Evolutionary conservation across 2,888 invertebrate species (phyloP).

Genomic region (Hecatera dysodea): DNA sequence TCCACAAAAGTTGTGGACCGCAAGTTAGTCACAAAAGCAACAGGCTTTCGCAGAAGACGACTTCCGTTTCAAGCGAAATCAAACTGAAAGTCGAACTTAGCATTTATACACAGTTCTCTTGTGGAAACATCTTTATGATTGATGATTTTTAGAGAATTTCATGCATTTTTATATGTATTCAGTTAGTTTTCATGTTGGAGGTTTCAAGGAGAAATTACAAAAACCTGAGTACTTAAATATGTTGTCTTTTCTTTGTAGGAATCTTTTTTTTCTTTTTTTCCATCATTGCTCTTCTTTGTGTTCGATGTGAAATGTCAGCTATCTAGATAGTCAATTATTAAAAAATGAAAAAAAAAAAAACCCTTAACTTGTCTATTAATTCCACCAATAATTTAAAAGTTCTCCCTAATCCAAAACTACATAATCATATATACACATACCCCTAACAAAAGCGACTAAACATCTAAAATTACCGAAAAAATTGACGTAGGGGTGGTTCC

Average conservation of each 20-base stretch:
- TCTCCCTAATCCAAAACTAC: conserved; percentile 16
- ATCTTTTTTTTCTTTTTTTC: not conserved
- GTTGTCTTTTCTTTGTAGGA: too few species aligned
- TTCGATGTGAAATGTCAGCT: not conserved
- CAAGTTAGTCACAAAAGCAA: conserved; percentile 54
- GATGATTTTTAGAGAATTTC: conserved; percentile 10
- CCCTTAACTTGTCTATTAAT: not conserved
- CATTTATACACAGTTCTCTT: conserved; percentile 36
- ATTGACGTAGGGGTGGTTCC: conserved; percentile 74
- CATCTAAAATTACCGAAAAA: conserved; percentile 75
- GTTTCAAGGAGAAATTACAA: too few species aligned
- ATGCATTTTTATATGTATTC: too few species aligned
- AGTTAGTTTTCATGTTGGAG: not conserved
- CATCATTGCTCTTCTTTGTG: not conserved
- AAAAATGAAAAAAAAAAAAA: too few species aligned
- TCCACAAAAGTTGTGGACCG: conserved; percentile 18
- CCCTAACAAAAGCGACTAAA: conserved; percentile 32
- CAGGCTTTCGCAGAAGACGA: conserved; percentile 60
- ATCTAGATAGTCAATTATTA: too few species aligned
- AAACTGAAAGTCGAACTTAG: conserved; percentile 40
- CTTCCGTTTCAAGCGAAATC: conserved; percentile 52
- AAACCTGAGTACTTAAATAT: too few species aligned
- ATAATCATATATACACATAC: conserved; percentile 35
- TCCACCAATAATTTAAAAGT: conserved; percentile 1
- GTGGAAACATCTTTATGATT: conserved; percentile 13